Conservation (phyloP, 2,888 invertebrate genomes). For the Hirtodrosophila alboralis region DNA sequence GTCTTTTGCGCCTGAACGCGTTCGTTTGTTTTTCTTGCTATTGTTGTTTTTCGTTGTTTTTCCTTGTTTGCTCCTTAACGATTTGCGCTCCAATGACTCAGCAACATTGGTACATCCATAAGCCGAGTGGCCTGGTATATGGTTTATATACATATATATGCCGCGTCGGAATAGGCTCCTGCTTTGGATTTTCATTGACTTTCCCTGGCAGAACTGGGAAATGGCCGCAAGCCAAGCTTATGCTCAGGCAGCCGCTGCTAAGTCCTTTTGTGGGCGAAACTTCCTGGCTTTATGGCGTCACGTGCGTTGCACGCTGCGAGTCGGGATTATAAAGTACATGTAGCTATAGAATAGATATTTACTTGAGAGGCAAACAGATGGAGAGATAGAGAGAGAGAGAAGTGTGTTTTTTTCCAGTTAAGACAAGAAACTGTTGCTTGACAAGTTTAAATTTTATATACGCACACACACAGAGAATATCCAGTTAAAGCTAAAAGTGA, state of each 20-base stretch:
- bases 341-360: constrained; percentile 15
- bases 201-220: constrained; percentile 16
- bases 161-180: constrained; percentile 5
- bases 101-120: constrained; percentile 18
- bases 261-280: constrained; percentile 41
- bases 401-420: too few species aligned
- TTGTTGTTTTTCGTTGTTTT: not conserved
- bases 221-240: constrained; percentile 62
- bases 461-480: constrained; percentile 2
- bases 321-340: constrained; percentile 53
- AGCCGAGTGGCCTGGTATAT: constrained; percentile 5
- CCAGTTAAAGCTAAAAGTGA: constrained; percentile 42
- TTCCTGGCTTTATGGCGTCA: constrained; percentile 48
- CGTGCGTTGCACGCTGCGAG: constrained; percentile 41
- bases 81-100: constrained; percentile 62
- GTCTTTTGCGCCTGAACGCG: constrained; percentile 21
- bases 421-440: constrained; percentile 47
- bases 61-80: constrained; percentile 34
- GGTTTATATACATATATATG: constrained; percentile 5
- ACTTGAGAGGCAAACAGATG: too few species aligned
- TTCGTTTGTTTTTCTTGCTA: constrained; percentile 16
- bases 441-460: constrained; percentile 28
- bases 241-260: constrained; percentile 31
- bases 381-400: too few species aligned
- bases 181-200: constrained; percentile 39